Base-by-base conservation (phyloP, 1,140 invertebrate species). In the Neodiprion virginianus region DNA sequence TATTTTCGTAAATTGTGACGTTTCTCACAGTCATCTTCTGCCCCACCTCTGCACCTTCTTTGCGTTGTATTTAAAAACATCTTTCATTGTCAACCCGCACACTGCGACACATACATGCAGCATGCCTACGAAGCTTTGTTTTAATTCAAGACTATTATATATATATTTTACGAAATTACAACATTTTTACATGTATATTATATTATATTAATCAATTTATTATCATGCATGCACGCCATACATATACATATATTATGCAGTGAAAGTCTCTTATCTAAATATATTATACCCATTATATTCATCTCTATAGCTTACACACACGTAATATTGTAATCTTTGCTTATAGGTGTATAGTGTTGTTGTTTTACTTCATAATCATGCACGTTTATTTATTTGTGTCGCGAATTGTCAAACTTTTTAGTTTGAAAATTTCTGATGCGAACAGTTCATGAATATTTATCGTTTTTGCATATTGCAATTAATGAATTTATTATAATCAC, bases 1-100 rank as follows among this genome's bases (percentile, higher is more conserved):
- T 61, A 61, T 17, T 61, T 61, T 17, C 53, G 11, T 17, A 8
- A 40, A 40, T 40, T 40, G 53, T 61, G 53, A 61, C 53, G 11
- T 61, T 61, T 17, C 11, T 61, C n/a, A 17, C 53, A 61, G 53
- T 61, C 53, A 61, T 61, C n/a, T 61, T 8, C 11, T 17, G 53
- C 8, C 5, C n/a, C 53, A 61, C n/a, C n/a, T 61, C 53, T 14
- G 11, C 11, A 61, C 53, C 53, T 17, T 61, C 11, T 61, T 61
- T 61, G 53, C 53, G 53, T 61, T 61, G 11, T 61, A 61, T 61
- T 61, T 61, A 61, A 61, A 61, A 61, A 61, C 53, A 61, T 61
- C 11, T 61, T 61, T 61, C 53, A 61, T 61, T 61, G 53, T 61
- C 5, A 61, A 61, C n/a, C n/a, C n/a, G n/a, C n/a, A 61, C 11